Percentiles rank a stretch among this genome's conserved stretches.
Evolutionary conservation across 2,113 vertebrate species (phyloP).

Genomic region (Corvus hawaiiensis): DNA sequence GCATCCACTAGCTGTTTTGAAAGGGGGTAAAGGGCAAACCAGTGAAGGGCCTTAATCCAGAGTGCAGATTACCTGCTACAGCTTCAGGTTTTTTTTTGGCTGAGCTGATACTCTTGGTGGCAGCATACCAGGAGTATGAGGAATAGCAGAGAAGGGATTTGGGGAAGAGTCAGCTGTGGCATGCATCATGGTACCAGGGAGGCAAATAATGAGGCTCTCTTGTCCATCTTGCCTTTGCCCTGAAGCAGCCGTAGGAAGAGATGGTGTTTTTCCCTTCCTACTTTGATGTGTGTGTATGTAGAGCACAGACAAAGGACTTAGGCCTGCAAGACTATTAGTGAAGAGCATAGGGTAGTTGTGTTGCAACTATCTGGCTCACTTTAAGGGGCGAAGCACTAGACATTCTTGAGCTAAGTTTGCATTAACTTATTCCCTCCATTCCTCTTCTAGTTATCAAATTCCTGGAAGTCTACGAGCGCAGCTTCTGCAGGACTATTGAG

Average conservation of each 20-base stretch:
- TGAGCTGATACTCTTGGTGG: background rate
- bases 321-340: background rate
- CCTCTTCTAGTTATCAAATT: conserved; percentile 85
- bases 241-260: background rate
- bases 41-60: background rate
- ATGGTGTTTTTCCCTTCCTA: background rate
- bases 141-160: background rate
- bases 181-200: background rate
- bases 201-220: background rate
- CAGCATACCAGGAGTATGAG: background rate
- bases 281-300: background rate
- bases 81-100: background rate
- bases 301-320: background rate
- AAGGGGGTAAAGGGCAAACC: background rate
- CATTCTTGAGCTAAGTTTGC: background rate
- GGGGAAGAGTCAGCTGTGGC: background rate
- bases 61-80: background rate
- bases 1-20: background rate
- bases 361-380: conserved; percentile 16
- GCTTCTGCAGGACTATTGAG: conserved; percentile 89
- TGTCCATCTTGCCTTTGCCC: background rate
- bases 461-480: conserved; percentile 90
- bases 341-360: conserved; percentile 7
- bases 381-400: background rate
- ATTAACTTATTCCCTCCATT: conserved; percentile 30